Evolutionary conservation across 1,140 invertebrate species (phyloP), one percentile per base, ranked within the genome.

Genomic region (Zelostemma sp.): DNA sequence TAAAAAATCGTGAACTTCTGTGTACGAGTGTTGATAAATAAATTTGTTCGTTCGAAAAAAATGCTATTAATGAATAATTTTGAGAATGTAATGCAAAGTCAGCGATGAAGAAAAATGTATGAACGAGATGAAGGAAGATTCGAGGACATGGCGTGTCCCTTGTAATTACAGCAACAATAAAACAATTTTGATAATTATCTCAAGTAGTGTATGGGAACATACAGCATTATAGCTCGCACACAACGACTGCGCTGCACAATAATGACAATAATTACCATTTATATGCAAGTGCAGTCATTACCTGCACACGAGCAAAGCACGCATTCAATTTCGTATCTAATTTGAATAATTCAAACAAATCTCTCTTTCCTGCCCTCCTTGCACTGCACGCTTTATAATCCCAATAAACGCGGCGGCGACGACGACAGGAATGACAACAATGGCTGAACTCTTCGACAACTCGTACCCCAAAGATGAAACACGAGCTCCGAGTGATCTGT

Each of bases 221-320:
- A 79, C 78, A 73, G 67, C 74, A 80, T 81, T 80, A 80, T 71
- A 65, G 72, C 61, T 60, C 71, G 72, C 71, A 76, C 73, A 80
- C 75, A 78, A 81, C 78, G 76, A 80, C 76, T n/a, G n/a, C 75
- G 72, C 72, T 71, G 76, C 79, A 85, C 78, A 85, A 85, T 85
- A 85, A 85, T 85, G 82, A 85, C 83, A 84, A 85, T 85, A 85
- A 85, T 85, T 85, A 85, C 83, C 81, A 85, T 85, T 85, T 85
- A 85, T 85, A 85, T 83, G 81, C 83, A 84, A 84, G 83, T 85
- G 81, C 80, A 79, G 82, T 85, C 81, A 85, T 85, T 85, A 85
- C 82, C 83, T 83, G 83, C 81, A 85, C 82, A 85, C 81, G 82
- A 85, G 79, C 81, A 81, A 78, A 83, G 81, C 81, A 83, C 83